Conservation (phyloP, 2,113 vertebrate genomes). For the Nerophis ophidion region DNA sequence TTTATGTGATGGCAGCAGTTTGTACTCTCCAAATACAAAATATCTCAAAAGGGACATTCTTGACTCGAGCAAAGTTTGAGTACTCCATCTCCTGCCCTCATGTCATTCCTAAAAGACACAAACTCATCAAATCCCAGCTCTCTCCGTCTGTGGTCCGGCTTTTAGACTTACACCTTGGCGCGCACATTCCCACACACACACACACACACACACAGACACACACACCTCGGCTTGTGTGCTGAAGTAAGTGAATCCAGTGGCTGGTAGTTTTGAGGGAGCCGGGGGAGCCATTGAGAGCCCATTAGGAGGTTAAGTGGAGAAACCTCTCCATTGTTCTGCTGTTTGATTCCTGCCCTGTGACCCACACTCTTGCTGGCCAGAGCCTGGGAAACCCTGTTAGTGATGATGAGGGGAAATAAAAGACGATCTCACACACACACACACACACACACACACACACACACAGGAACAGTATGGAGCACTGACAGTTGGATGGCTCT, state of each 20-base stretch:
- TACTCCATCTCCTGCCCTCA: conserved; percentile 5
- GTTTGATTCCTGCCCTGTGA: conserved; percentile 67
- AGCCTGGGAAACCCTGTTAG: conserved; percentile 72
- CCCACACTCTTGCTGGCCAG: conserved; percentile 57
- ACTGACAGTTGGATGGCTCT: conserved; percentile 68
- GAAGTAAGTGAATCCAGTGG: conserved; percentile 73
- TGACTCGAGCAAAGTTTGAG: too few species aligned
- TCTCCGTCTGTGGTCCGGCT: conserved; percentile 35
- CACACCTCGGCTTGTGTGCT: conserved; percentile 39
- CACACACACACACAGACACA: conserved; percentile 48
- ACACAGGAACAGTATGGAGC: conserved; percentile 39
- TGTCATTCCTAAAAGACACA: conserved; percentile 36
- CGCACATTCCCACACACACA: conserved; percentile 21
- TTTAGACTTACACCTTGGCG: conserved; percentile 36
- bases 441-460: conserved; percentile 14
- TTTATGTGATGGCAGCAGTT: not conserved
- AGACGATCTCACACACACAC: conserved; percentile 36
- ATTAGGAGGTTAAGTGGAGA: conserved; percentile 77
- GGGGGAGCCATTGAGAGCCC: conserved; percentile 74
- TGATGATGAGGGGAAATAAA: conserved; percentile 63
- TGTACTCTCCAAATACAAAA: not conserved
- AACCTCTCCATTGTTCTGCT: conserved; percentile 72
- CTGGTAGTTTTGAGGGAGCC: conserved; percentile 67
- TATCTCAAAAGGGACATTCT: not conserved
- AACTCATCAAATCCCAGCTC: conserved; percentile 52